Conservation (phyloP, 2,888 invertebrate species). For the Cloeon dipterum region DNA sequence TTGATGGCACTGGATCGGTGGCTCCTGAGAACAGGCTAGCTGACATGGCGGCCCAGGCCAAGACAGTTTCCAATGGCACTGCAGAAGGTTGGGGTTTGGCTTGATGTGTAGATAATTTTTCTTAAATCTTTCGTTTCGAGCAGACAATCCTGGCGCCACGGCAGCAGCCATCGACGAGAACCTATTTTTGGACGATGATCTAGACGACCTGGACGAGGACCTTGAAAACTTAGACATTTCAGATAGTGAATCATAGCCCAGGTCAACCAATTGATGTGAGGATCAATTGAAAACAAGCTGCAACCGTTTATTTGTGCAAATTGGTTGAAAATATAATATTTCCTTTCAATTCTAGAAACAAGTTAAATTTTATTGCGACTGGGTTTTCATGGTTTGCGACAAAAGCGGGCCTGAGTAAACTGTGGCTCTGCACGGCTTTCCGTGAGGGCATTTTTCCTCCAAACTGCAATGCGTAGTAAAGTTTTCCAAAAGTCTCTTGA, state of each 20-base stretch:
- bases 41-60: slow-evolving; percentile 5
- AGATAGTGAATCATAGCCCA: not conserved
- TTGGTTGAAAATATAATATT: too few species aligned
- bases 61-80: not conserved
- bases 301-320: too few species aligned
- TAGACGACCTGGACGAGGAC: slow-evolving; percentile 54
- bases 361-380: too few species aligned
- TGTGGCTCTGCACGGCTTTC: too few species aligned
- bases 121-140: slow-evolving; percentile 6
- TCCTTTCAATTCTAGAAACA: too few species aligned
- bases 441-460: too few species aligned
- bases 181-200: slow-evolving; percentile 59
- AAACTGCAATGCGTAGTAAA: too few species aligned
- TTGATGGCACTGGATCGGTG: slow-evolving; percentile 38
- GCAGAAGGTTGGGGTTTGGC: not conserved
- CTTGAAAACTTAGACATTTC: slow-evolving; percentile 31
- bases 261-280: not conserved
- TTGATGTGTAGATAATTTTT: not conserved
- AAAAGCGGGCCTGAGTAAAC: too few species aligned
- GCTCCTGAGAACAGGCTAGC: slow-evolving; percentile 38
- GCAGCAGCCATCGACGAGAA: slow-evolving; percentile 77
- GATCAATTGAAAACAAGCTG: too few species aligned
- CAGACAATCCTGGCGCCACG: slow-evolving; percentile 21
- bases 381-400: too few species aligned
- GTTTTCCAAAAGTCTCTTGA: too few species aligned